These are phyloP conservation scores for Pseudocheirus occidentalis DNA, from an alignment of 2,797 vertebrate species.

Conservation along the genomic window DNA sequence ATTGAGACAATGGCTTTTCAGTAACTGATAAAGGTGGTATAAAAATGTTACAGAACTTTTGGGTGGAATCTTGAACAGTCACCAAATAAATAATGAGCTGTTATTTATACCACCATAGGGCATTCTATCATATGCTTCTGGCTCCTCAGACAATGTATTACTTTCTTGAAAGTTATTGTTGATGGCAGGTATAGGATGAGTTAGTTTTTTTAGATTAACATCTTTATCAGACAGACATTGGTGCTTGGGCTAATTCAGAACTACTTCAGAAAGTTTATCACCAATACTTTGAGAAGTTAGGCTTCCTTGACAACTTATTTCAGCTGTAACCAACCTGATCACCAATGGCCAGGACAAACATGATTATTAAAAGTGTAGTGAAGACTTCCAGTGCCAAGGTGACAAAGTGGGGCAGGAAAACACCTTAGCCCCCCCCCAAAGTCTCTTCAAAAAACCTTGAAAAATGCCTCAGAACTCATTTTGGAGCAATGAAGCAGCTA, in stretches of 20 bases:
- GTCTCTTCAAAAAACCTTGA: no score
- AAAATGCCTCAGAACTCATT: no score
- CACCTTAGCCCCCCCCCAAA: no score
- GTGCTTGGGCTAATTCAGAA: not conserved
- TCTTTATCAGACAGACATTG: no score
- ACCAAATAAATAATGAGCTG: no score
- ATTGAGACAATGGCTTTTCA: not conserved
- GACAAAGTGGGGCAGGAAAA: no score
- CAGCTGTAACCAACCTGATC: not conserved
- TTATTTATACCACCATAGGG: no score
- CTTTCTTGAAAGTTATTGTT: not conserved
- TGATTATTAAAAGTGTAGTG: not conserved
- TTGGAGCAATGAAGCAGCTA: no score
- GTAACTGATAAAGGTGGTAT: not conserved
- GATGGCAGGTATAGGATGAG: not conserved
- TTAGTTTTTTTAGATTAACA: not conserved
- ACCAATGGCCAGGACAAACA: not conserved
- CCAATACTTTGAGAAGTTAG: not conserved
- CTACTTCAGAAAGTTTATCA: not conserved
- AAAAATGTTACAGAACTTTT: not conserved
- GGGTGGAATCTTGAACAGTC: no score
- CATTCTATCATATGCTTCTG: not conserved
- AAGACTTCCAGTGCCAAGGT: not conserved
- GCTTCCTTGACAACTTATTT: not conserved
- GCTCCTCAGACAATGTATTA: not conserved